Evolutionary conservation across 1,140 invertebrate species (phyloP), one percentile per base, ranked within the genome.

Genomic region (Drepana arcuata): DNA sequence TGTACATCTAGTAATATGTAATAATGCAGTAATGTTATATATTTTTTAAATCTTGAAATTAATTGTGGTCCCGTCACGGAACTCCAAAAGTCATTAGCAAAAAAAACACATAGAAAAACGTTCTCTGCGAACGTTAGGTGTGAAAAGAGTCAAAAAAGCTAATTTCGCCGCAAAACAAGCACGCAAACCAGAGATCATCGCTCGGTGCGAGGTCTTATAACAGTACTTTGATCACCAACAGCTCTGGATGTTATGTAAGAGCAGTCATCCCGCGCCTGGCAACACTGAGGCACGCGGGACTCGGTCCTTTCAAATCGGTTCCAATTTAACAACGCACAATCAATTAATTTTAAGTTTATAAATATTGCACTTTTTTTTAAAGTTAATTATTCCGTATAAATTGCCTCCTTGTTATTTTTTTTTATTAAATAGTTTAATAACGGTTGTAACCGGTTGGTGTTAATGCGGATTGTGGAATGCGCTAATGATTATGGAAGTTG

Each of bases 131-230:
- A 7, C 24, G 24, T 26, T 26, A 48, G 37, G 51, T 63, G 60
- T 38, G 58, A 40, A 56, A 24, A 29, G 39, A 44, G 30, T 49
- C 52, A 59, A 70, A 66, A 73, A 74, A 73, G 65, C 61, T 70
- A 64, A 80, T 77, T 80, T 75, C 48, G 71, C 73, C 54, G 62
- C 73, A 75, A 74, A 75, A 81, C 70, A 64, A 75, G 63, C 72
- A 74, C 62, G 62, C 70, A 48, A 64, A 64, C 57, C 38, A 46
- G 64, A 77, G 77, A 77, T 78, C 77, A 78, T 81, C 77, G 77
- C 41, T 69, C 77, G 63, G 41, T 37, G 38, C 65, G 69, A 80
- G 73, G 75, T 68, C 73, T 75, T 59, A 51, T 80, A 80, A 80
- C 75, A 66, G 75, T 80, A 80, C 56, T 65, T 48, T 51, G 45